Evolutionary conservation across 2,797 vertebrate species (phyloP), one percentile per base, ranked within the genome.

Genomic region (Pteropus rufus): DNA sequence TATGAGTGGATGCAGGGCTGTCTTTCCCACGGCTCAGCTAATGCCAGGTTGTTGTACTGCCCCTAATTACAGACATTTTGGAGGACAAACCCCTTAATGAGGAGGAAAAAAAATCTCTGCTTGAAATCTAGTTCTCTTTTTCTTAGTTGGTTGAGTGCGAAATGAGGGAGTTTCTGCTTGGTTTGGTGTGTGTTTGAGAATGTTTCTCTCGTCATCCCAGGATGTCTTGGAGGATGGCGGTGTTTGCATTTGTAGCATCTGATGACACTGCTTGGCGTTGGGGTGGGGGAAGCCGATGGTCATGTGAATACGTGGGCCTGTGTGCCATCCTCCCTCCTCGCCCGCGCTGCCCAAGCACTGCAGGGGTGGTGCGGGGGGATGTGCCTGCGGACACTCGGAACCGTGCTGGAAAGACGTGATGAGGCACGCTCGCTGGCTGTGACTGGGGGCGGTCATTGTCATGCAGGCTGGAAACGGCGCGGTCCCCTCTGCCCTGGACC

Each of bases 11-110:
- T 97, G 97, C 93, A 92, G 89, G 89, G 84, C 75, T 96, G 89
- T 97, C 95, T 98, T 97, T 98, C 95, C 95, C 94, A 94, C 84
- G 96, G 93, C 96, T 97, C 90, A 96, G 93, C 95, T 97, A 97
- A 97, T 97, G 97, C 95, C 76, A 96, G 91, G 95, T 97, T 97
- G 97, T 97, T 94, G 93, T 83, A 56, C 90, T 98, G 98, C 96
- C 97, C 95, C 87, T 87, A 77, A 92, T 94, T 96, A 79, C 89
- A 92, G 67, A 64, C 79, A 39, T 58, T 97, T 97, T 11, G 0
- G 95, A 94, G 93, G 0, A 75, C 23, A 0, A 87, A 24, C 91
- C 67, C 79, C 90, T 81, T 81, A 31, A 85, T 90, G 52, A 6
- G 44, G 90, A 79, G 80, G 6, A 16, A 58, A 34, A 34, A 39